A percentile compares a stretch with the other conserved stretches of the same genome.
Evolutionary conservation across 2,797 vertebrate genomes (phyloP).

Genomic region (Neopelma chrysocephalum): DNA sequence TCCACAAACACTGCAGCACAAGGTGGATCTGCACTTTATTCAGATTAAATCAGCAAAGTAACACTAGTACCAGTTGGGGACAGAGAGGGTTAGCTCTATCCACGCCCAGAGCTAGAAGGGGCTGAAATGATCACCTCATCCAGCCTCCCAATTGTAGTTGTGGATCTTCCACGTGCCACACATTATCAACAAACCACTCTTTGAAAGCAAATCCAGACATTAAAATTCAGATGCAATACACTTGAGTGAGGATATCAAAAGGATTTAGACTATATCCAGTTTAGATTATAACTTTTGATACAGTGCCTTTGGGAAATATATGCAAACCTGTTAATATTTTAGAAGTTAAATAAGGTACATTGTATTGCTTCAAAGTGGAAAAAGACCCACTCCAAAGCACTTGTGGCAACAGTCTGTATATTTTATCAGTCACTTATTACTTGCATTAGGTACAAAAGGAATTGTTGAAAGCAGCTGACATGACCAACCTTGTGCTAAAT

Average conservation of each 20-base stretch:
- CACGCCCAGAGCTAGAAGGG: background rate
- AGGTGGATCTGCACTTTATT: background rate
- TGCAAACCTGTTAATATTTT: background rate
- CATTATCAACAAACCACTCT: background rate
- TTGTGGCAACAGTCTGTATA: background rate
- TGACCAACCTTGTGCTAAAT: background rate
- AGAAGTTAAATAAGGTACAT: background rate
- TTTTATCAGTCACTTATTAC: background rate
- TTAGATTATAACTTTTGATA: background rate
- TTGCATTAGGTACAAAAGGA: background rate
- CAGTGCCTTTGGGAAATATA: conserved; percentile 3
- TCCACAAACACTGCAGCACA: background rate
- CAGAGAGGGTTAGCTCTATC: background rate
- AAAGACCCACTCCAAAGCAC: background rate
- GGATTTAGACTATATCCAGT: background rate
- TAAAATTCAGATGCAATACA: background rate
- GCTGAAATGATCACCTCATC: background rate
- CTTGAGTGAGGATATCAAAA: conserved; percentile 1
- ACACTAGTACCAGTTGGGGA: background rate
- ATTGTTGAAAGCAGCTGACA: background rate
- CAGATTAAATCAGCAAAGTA: background rate
- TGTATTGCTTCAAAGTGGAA: background rate
- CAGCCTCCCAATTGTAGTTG: background rate
- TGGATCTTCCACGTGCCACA: background rate
- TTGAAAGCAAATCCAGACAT: background rate